Evolutionary conservation across 2,888 invertebrate species (phyloP).

Genomic region (Achlya flavicornis): DNA sequence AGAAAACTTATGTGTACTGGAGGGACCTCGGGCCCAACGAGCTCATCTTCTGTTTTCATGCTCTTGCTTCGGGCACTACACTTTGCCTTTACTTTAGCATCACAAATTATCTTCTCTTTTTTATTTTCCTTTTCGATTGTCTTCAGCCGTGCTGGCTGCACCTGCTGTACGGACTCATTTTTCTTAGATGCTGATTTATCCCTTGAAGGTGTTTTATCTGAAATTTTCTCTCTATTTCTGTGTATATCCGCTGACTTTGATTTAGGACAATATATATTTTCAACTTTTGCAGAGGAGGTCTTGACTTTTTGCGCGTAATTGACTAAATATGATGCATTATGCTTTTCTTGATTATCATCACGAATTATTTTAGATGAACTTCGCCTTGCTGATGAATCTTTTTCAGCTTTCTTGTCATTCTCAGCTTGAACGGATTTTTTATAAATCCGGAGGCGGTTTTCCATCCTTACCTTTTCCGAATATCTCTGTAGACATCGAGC

Average conservation of each 20-base stretch:
- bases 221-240: conserved; percentile 33
- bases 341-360: conserved; percentile 34
- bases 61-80: conserved; percentile 49
- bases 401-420: conserved; percentile 48
- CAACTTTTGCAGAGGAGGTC: conserved; percentile 28
- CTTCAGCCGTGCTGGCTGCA: conserved; percentile 22
- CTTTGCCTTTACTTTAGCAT: conserved; percentile 38
- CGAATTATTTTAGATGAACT: conserved; percentile 32
- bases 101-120: conserved; percentile 21
- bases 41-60: conserved; percentile 45
- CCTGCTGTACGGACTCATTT: conserved; percentile 17
- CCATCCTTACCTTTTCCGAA: conserved; percentile 77
- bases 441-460: conserved; percentile 73
- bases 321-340: conserved; percentile 59
- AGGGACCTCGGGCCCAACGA: conserved; percentile 31
- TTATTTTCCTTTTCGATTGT: conserved; percentile 23
- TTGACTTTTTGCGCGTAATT: conserved; percentile 58
- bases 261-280: conserved; percentile 45
- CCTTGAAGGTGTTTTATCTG: conserved; percentile 22
- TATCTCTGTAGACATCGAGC: conserved; percentile 77
- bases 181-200: conserved; percentile 27
- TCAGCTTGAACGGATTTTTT: conserved; percentile 63
- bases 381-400: conserved; percentile 34
- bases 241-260: conserved; percentile 55
- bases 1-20: conserved; percentile 72